Percentiles rank a stretch among this genome's conserved stretches.
phyloP scores from a whole-genome alignment of 2,888 invertebrate genomes.

The Cataglyphis cursor region DNA sequence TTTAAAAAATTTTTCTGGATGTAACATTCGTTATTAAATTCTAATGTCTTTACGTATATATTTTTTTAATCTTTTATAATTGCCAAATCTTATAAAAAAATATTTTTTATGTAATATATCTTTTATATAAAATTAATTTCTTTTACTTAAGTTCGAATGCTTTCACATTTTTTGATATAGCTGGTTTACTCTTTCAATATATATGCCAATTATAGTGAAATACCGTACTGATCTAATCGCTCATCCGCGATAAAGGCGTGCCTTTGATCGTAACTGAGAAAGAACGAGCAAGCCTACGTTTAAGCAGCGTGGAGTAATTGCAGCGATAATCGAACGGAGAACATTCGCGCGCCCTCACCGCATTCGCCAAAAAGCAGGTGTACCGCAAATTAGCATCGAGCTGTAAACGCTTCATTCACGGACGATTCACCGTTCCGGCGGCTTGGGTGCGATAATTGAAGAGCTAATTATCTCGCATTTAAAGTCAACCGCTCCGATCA shows the following conservation, averaged over 20 bases:
- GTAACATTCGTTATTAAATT: neutral
- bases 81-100: neutral
- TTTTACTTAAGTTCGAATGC: neutral
- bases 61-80: neutral
- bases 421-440: slow-evolving; percentile 36
- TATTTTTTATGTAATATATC: slow-evolving; percentile 7
- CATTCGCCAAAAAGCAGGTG: slow-evolving; percentile 66
- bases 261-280: slow-evolving; percentile 11
- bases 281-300: slow-evolving; percentile 26
- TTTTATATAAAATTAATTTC: neutral
- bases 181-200: neutral
- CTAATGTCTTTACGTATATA: neutral
- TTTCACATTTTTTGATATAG: neutral
- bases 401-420: slow-evolving; percentile 62
- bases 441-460: slow-evolving; percentile 60
- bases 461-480: slow-evolving; percentile 63
- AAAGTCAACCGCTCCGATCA: slow-evolving; percentile 51
- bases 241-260: neutral
- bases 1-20: neutral
- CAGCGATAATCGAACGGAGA: neutral
- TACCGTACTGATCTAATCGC: neutral
- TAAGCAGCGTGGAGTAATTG: slow-evolving; percentile 68
- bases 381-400: slow-evolving; percentile 65
- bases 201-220: neutral
- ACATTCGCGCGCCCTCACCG: neutral